phyloP scores from a whole-genome alignment of 2,113 vertebrate genomes.

The Dipodomys ordii region DNA sequence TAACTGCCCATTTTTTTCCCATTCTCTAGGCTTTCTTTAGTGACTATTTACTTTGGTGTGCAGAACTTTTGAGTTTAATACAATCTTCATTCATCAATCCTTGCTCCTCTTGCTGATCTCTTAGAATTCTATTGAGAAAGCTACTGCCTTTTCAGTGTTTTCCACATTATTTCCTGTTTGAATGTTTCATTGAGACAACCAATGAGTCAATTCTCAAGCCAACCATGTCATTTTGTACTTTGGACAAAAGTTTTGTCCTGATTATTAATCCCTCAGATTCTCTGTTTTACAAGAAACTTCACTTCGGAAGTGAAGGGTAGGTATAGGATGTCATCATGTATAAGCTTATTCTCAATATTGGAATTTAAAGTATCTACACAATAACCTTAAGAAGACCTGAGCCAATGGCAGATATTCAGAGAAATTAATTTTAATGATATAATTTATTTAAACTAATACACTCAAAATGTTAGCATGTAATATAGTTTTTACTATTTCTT shows the following conservation, averaged over 20 bases:
- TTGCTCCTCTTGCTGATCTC: too few species aligned
- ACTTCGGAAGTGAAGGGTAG: neutral
- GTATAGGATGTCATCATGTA: neutral
- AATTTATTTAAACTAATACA: too few species aligned
- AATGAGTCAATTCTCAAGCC: neutral
- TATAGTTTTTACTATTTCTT: too few species aligned
- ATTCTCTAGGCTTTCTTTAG: too few species aligned
- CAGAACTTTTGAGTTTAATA: too few species aligned
- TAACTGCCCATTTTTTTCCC: too few species aligned
- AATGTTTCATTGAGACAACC: neutral
- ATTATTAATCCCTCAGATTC: neutral
- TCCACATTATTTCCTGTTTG: too few species aligned
- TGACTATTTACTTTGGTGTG: too few species aligned
- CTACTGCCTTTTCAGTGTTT: too few species aligned
- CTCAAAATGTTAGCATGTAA: too few species aligned
- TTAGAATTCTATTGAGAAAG: too few species aligned
- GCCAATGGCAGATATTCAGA: neutral
- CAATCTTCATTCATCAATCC: too few species aligned
- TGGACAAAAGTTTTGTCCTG: neutral
- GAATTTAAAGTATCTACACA: neutral
- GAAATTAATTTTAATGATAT: neutral
- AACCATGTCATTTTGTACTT: constrained; percentile 4
- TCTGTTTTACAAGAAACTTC: neutral
- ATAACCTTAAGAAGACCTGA: neutral
- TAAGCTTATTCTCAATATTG: neutral